These are phyloP conservation scores for Xenotilapia caudafasciata DNA, from an alignment of 2,113 vertebrate genomes.

Conservation along the genomic window DNA sequence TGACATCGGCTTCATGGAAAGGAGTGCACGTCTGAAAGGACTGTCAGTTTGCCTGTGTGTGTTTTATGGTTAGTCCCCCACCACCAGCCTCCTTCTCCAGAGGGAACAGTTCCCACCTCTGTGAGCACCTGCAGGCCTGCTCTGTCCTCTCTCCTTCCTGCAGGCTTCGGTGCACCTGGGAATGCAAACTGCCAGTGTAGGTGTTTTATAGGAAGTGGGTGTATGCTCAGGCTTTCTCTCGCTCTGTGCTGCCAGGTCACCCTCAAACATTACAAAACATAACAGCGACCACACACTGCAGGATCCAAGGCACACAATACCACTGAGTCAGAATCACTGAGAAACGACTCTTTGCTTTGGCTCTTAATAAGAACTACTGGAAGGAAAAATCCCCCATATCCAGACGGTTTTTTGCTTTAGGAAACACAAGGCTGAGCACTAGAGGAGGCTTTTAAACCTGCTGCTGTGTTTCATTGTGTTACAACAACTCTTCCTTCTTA, in stretches of 20 bases:
- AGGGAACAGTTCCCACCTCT: conserved; percentile 53
- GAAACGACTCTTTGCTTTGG: conserved; percentile 17
- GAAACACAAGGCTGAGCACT: not conserved
- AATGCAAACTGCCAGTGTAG: conserved; percentile 35
- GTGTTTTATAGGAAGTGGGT: conserved; percentile 43
- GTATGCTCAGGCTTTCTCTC: not conserved
- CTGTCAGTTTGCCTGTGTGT: not conserved
- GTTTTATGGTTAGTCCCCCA: not conserved
- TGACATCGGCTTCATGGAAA: not conserved
- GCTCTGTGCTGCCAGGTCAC: conserved; percentile 43
- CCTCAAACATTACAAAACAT: not conserved
- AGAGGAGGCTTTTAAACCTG: not conserved
- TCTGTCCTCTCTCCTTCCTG: conserved; percentile 11
- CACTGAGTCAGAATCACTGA: not conserved
- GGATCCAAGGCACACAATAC: not conserved
- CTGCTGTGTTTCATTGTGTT: not conserved
- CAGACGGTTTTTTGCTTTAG: not conserved
- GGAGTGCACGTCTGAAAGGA: not conserved
- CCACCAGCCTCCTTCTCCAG: not conserved
- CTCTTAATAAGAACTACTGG: conserved; percentile 11
- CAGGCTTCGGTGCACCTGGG: conserved; percentile 42
- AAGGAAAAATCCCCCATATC: conserved; percentile 8
- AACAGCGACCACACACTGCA: conserved; percentile 25
- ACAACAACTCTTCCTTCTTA: not conserved
- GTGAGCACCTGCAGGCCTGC: conserved; percentile 46